Evolutionary conservation across 2,797 vertebrate genomes (phyloP).

Genomic region (Eospalax fontanierii): DNA sequence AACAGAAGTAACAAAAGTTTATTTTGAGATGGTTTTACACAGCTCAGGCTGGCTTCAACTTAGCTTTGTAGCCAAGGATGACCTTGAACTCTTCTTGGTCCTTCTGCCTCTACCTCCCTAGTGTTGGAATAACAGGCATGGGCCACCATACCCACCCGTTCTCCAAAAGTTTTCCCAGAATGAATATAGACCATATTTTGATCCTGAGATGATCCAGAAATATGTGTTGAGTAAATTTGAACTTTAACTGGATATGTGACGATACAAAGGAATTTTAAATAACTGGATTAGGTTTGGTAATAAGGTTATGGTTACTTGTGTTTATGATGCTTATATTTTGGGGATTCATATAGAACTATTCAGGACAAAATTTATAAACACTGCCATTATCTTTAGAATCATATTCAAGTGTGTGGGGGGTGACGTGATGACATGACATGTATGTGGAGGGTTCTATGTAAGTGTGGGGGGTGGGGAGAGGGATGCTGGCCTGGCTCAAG

Average conservation of each 20-base stretch:
- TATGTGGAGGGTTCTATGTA: not conserved
- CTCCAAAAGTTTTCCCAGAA: not conserved
- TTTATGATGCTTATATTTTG: not conserved
- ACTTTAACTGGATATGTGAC: not conserved
- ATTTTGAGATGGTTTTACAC: no score
- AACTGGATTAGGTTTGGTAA: not conserved
- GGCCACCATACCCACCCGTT: not conserved
- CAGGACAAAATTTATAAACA: not conserved
- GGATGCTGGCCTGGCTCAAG: not conserved
- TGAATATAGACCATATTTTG: not conserved
- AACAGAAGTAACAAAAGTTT: no score
- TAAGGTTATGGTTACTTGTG: not conserved
- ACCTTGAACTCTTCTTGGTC: not conserved
- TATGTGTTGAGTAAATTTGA: not conserved
- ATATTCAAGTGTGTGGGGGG: not conserved
- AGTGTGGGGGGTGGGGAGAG: no score
- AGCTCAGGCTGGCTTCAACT: not conserved
- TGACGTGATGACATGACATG: not conserved
- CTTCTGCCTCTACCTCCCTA: not conserved
- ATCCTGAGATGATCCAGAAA: not conserved
- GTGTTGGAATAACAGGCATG: not conserved
- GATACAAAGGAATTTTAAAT: conserved; percentile 1
- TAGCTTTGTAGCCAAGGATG: not conserved
- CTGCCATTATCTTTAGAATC: not conserved
- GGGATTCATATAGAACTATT: not conserved